A percentile compares a stretch with the other conserved stretches of the same genome.
These are phyloP conservation scores for Trinorchestia longiramus DNA, from an alignment of 1,140 invertebrate genomes.

Conservation along the genomic window DNA sequence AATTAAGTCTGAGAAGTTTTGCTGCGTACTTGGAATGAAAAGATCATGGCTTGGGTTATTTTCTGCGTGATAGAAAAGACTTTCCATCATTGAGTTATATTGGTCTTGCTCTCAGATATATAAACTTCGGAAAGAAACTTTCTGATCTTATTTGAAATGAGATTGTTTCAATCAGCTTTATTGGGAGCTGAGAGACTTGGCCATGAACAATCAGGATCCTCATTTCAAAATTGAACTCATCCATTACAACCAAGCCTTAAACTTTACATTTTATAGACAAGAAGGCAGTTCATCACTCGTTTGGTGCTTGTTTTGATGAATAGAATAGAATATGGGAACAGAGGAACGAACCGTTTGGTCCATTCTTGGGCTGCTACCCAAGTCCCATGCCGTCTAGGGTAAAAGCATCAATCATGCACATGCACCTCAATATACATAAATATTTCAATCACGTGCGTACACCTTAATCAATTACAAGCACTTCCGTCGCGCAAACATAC, in stretches of 20 bases:
- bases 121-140: background rate
- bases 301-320: no score
- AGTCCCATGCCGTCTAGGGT: no score
- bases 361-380: no score
- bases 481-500: no score
- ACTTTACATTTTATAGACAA: background rate
- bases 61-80: background rate
- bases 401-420: no score
- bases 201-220: background rate
- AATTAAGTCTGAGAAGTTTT: background rate
- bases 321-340: no score
- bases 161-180: background rate
- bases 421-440: no score
- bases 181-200: background rate
- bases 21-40: background rate
- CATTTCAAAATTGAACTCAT: background rate
- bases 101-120: background rate
- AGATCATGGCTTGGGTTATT: background rate
- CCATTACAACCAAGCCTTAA: background rate
- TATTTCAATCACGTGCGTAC: no score
- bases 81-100: background rate
- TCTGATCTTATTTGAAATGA: background rate
- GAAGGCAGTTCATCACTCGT: no score
- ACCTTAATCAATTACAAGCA: no score
- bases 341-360: no score